Conservation (phyloP, 2,113 vertebrate genomes). For the Oreochromis niloticus region DNA sequence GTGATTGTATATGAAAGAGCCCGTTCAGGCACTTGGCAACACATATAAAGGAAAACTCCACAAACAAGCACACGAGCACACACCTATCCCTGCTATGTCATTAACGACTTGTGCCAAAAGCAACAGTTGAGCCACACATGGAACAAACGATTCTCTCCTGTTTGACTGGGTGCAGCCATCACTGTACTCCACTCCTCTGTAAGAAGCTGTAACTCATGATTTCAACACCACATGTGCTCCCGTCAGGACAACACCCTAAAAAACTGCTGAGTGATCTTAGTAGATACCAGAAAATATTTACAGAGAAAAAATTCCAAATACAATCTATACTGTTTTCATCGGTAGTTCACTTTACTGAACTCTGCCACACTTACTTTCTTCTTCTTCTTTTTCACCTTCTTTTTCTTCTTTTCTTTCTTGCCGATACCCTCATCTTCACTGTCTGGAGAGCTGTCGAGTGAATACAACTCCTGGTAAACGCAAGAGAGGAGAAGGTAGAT, state of each 20-base stretch:
- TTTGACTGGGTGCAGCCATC: not conserved
- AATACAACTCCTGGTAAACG: not conserved
- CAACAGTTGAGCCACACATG: not conserved
- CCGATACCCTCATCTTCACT: constrained; percentile 45
- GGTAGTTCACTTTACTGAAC: not conserved
- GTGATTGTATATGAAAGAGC: not conserved
- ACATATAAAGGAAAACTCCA: not conserved
- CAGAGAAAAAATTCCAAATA: not conserved
- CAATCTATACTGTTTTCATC: not conserved
- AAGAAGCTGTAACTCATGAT: not conserved
- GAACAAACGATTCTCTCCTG: not conserved
- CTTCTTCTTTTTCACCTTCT: constrained; percentile 48
- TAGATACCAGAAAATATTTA: not conserved
- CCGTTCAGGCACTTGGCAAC: not conserved
- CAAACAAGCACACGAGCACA: not conserved
- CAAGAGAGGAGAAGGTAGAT: not conserved
- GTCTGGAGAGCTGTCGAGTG: constrained; percentile 44
- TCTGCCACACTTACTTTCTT: constrained; percentile 43
- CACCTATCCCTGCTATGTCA: not conserved
- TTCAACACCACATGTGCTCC: not conserved
- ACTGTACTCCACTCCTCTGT: not conserved
- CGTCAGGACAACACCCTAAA: not conserved
- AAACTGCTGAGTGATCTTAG: not conserved
- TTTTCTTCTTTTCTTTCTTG: constrained; percentile 51
- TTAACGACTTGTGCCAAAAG: not conserved